Base-by-base conservation (phyloP, 2,888 invertebrate species). In the Caenorhabditis uteleia region DNA sequence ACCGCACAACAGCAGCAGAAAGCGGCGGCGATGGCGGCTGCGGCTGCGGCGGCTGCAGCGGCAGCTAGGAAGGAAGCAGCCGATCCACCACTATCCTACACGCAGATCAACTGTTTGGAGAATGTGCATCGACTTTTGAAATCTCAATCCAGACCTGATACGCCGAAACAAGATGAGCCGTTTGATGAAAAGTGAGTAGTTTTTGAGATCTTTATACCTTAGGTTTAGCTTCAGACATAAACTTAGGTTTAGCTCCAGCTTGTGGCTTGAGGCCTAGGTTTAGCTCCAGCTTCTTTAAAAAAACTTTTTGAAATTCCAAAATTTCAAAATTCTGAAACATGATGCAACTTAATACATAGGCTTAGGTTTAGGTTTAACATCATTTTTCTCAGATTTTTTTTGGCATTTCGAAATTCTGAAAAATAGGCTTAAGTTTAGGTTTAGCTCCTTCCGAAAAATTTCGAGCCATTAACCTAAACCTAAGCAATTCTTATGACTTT, bases 91-190 rank as follows among this genome's bases (percentile, higher is more conserved):
- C 50, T 70, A 18, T 57, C 66, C 31, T 74, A 71, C 56, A 69
- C 51, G 23, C 77, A 82, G 61, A 82, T 82, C 65, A 82, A 80
- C 61, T 81, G 80, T 36, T 60, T 82, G 46, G 82, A 82, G 67
- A 82, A 82, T 58, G 82, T 82, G 50, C 77, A 76, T 38, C 78
- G 82, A 12, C 60, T 82, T 43, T 66, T 82, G 34, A 78, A 80
- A 45, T 78, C 79, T 23, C 79, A 80, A 29, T 62, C 64, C 10
- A 16, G 68, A 20, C 67, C 68, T 16, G 67, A 69, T 10, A 48
- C 56, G 40, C 62, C 62, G n/a, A 48, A 47, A 38, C 49, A 53
- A n/a, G 56, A 62, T 25, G 51, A 56, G 50, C 57, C 55, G 44
- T 56, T 56, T 18, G 67, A 70, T 36, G 67, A 70, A 43, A 60